Conservation (phyloP, 2,888 invertebrate species). For the Zele albiditarsus region DNA sequence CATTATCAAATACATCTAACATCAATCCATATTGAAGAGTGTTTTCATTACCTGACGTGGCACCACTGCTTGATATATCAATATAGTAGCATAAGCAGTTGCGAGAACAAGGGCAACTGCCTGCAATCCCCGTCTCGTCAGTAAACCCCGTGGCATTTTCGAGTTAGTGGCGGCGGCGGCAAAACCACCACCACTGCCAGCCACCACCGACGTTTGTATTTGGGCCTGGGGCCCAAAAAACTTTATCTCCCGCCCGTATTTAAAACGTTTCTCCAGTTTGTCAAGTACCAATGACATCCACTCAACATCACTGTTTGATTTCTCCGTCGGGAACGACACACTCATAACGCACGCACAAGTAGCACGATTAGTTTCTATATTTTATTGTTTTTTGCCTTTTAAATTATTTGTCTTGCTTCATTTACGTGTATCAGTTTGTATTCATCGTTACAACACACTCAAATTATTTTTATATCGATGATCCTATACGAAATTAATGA, state of each 20-base stretch:
- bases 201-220: conserved; percentile 78
- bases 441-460: background rate
- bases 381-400: background rate
- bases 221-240: conserved; percentile 42
- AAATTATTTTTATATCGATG: background rate
- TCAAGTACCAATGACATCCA: conserved; percentile 58
- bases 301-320: conserved; percentile 61
- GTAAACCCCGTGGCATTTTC: conserved; percentile 73
- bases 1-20: too few species aligned
- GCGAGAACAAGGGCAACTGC: conserved; percentile 73
- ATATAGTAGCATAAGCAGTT: conserved; percentile 77
- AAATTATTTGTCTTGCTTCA: background rate
- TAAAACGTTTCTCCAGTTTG: conserved; percentile 52
- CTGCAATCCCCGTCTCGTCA: conserved; percentile 71
- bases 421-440: background rate
- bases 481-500: background rate
- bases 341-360: conserved; percentile 55
- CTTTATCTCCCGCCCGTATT: conserved; percentile 47
- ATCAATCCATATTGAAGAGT: background rate
- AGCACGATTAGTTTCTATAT: background rate
- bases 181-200: conserved; percentile 73
- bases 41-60: conserved; percentile 74
- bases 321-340: conserved; percentile 53
- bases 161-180: conserved; percentile 74
- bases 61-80: conserved; percentile 78